Conservation (phyloP, 2,888 invertebrate species). For the Acanthosepion lycidas region DNA sequence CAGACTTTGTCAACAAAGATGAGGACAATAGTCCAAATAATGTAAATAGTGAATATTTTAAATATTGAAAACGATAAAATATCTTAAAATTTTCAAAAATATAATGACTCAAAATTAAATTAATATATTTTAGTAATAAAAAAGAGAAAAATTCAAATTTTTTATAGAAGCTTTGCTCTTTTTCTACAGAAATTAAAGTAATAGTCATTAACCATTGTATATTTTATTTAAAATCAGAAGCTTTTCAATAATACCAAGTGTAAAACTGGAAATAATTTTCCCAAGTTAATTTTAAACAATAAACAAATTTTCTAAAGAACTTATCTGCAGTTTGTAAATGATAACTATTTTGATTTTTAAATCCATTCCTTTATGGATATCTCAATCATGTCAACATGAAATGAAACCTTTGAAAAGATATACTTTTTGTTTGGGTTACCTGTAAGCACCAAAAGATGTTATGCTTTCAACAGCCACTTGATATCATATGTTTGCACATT, state of each 20-base stretch:
- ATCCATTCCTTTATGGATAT: neutral
- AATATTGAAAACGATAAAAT: neutral
- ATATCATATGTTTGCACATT: slow-evolving; percentile 6
- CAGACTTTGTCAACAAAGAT: too few relatives aligned
- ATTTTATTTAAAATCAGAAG: too few relatives aligned
- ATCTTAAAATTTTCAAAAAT: neutral
- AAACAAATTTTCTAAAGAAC: neutral
- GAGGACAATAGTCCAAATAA: too few relatives aligned
- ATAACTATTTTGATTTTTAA: neutral
- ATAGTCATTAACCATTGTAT: too few relatives aligned
- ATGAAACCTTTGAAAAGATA: neutral
- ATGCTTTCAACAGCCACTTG: slow-evolving; percentile 7
- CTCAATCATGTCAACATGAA: neutral
- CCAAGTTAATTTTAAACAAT: neutral
- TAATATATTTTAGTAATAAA: neutral
- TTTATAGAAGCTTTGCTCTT: too few relatives aligned
- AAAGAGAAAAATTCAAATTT: too few relatives aligned
- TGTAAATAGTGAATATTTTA: neutral
- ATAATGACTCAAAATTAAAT: neutral
- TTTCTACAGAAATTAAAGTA: too few relatives aligned
- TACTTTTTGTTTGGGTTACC: slow-evolving; percentile 7
- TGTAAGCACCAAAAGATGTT: slow-evolving; percentile 21
- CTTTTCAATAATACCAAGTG: too few relatives aligned
- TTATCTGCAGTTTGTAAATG: neutral
- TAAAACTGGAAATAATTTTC: too few relatives aligned